Conservation (phyloP, 2,113 vertebrate species). For the Oryctolagus cuniculus region mOryCun1.1 NC_091447.1:11499001-11499500, state of each 20-base stretch:
- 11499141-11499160: not conserved
- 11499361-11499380: constrained; percentile 65
- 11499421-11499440: constrained; percentile 16
- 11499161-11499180: not conserved
- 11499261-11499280: not conserved
- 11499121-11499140: not conserved
- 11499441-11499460: not conserved
- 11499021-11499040: not conserved
- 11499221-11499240: not conserved
- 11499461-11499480: constrained; percentile 22
- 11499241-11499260: constrained; percentile 30
- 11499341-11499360: constrained; percentile 61
- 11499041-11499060: not conserved
- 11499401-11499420: constrained; percentile 58
- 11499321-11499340: constrained; percentile 33
- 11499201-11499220: not conserved
- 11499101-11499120: not conserved
- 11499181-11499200: not conserved
- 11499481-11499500: constrained; percentile 61
- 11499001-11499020: not conserved
- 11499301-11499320: constrained; percentile 56
- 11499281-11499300: constrained; percentile 31
- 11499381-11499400: not conserved
- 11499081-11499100: not conserved
- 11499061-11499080: not conserved